These are phyloP conservation scores for Otus sunia DNA, from an alignment of 2,113 vertebrate species.

Conservation along the genomic window DNA sequence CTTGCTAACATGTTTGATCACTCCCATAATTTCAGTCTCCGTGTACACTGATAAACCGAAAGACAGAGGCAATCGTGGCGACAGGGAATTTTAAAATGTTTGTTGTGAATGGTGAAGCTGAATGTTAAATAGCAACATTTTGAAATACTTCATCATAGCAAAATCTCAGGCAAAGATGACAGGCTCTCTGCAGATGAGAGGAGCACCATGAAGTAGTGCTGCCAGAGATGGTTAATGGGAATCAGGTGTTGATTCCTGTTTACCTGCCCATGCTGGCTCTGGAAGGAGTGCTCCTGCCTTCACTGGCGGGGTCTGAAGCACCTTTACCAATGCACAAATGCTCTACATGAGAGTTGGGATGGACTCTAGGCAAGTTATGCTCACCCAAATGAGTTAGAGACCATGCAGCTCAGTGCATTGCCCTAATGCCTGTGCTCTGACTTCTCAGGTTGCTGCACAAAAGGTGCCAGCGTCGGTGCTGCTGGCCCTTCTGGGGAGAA, in stretches of 20 bases:
- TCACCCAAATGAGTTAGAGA: not conserved
- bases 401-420: fast-evolving
- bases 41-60: fast-evolving
- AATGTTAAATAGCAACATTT: not conserved
- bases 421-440: not conserved
- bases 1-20: not conserved
- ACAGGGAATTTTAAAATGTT: not conserved
- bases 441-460: not conserved
- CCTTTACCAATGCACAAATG: fast-evolving
- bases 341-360: fast-evolving
- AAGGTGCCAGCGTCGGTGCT: fast-evolving
- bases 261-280: not conserved
- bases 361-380: fast-evolving
- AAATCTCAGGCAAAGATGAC: not conserved
- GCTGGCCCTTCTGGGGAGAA: not conserved
- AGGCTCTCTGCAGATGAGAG: not conserved
- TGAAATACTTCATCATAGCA: not conserved
- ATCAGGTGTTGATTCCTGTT: not conserved
- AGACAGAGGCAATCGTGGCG: not conserved
- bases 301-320: fast-evolving
- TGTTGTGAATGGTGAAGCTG: not conserved
- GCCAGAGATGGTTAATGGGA: not conserved
- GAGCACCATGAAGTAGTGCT: fast-evolving
- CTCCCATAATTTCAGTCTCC: not conserved
- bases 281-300: not conserved